Evolutionary conservation across 2,797 vertebrate species (phyloP).

Genomic region (Telmatherina bonti): DNA sequence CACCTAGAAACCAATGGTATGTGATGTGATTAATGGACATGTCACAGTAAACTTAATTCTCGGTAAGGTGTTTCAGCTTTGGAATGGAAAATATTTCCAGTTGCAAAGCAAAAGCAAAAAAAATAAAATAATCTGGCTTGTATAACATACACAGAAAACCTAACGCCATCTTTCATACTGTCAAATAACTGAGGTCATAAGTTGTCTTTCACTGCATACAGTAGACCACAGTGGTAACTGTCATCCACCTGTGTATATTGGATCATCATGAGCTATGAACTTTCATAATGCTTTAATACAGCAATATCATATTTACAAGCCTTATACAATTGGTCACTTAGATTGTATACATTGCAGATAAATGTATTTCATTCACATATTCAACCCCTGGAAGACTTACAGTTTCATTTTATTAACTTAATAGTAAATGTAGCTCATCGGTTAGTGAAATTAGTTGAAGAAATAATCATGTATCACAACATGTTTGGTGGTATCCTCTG

Average conservation of each 20-base stretch:
- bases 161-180: background rate
- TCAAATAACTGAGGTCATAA: background rate
- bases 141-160: slow-evolving; percentile 19
- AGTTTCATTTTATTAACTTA: background rate
- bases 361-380: background rate
- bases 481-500: slow-evolving; percentile 21
- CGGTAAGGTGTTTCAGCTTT: slow-evolving; percentile 28
- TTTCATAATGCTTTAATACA: background rate
- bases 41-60: slow-evolving; percentile 23
- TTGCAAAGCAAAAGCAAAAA: slow-evolving; percentile 8
- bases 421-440: background rate
- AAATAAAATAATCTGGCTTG: slow-evolving; percentile 23
- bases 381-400: background rate
- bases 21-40: slow-evolving; percentile 32
- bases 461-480: slow-evolving; percentile 3
- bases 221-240: background rate
- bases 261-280: background rate
- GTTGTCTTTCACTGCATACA: background rate
- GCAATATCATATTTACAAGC: too few species aligned
- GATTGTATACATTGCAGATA: too few species aligned
- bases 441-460: background rate
- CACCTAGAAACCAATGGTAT: slow-evolving; percentile 27
- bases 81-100: slow-evolving; percentile 41
- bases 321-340: background rate
- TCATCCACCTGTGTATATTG: background rate